Evolutionary conservation across 2,888 invertebrate genomes (phyloP).

Genomic region (Pristionchus entomophagus): DNA sequence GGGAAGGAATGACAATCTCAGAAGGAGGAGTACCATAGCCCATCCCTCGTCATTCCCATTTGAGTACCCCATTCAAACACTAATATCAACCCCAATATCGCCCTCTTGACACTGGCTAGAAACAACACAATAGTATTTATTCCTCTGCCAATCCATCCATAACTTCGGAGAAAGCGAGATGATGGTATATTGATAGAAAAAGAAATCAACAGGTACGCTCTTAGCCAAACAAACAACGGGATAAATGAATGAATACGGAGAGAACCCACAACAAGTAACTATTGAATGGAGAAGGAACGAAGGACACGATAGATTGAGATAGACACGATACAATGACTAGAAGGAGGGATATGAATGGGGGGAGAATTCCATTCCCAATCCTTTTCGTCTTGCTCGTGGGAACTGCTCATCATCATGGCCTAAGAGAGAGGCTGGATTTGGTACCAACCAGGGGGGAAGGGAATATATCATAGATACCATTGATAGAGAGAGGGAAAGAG

Average conservation of each 20-base stretch:
- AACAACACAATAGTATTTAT: constrained; percentile 25
- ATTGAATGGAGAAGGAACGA: constrained; percentile 17
- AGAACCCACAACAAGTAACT: constrained; percentile 33
- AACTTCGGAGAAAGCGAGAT: background rate
- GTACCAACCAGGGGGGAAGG: constrained; percentile 13
- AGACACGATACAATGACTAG: constrained; percentile 23
- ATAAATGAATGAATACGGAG: constrained; percentile 26
- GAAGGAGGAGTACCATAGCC: background rate
- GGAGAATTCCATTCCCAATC: background rate
- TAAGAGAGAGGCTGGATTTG: constrained; percentile 27
- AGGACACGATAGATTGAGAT: constrained; percentile 9
- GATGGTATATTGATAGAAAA: background rate
- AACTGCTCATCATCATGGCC: constrained; percentile 35
- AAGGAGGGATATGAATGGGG: background rate
- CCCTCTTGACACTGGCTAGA: background rate
- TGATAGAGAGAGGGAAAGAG: no score
- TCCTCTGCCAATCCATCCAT: background rate
- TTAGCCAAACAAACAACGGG: constrained; percentile 22
- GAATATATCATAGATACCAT: background rate
- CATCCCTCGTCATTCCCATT: constrained; percentile 2
- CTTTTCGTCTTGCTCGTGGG: constrained; percentile 20
- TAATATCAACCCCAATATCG: background rate
- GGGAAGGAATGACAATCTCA: constrained; percentile 11
- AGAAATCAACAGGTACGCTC: constrained; percentile 39
- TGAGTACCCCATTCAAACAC: constrained; percentile 20